These are phyloP conservation scores for Speoplatyrhinus poulsoni DNA, from an alignment of 2,113 vertebrate species.

Conservation along the genomic window DNA sequence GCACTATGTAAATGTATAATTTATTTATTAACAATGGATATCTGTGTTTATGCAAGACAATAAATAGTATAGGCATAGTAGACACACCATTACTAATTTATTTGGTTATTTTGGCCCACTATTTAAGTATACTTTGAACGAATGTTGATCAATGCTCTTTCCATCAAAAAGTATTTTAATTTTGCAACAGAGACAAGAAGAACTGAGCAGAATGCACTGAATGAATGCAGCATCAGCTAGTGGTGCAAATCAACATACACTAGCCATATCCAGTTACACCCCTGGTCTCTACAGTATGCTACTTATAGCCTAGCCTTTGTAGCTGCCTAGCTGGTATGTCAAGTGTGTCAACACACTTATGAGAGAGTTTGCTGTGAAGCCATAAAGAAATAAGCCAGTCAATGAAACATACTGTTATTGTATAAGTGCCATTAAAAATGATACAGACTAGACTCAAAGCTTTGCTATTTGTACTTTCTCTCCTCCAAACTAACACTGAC, in stretches of 20 bases:
- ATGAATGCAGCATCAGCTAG: neutral
- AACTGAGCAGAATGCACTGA: neutral
- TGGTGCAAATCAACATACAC: neutral
- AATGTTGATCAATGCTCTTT: no score
- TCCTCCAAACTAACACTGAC: no score
- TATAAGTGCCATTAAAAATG: neutral
- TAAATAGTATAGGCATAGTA: no score
- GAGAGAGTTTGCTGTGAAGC: conserved; percentile 10
- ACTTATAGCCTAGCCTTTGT: conserved; percentile 28
- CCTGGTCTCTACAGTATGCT: neutral
- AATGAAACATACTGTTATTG: no score
- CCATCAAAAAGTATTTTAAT: no score
- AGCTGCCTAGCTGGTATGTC: conserved; percentile 17
- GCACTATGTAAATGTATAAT: no score
- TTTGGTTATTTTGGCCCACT: no score
- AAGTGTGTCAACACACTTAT: conserved; percentile 22
- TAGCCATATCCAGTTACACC: neutral
- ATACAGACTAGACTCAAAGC: neutral
- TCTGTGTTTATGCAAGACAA: no score
- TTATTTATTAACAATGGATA: no score
- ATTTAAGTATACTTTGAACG: no score
- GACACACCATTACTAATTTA: no score
- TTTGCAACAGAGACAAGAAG: no score
- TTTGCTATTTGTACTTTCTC: neutral
- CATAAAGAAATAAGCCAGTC: conserved; percentile 12